Percentiles rank a stretch among this genome's conserved stretches.
phyloP scores from a whole-genome alignment of 2,888 invertebrate species.

The Apotomis capreana region DNA sequence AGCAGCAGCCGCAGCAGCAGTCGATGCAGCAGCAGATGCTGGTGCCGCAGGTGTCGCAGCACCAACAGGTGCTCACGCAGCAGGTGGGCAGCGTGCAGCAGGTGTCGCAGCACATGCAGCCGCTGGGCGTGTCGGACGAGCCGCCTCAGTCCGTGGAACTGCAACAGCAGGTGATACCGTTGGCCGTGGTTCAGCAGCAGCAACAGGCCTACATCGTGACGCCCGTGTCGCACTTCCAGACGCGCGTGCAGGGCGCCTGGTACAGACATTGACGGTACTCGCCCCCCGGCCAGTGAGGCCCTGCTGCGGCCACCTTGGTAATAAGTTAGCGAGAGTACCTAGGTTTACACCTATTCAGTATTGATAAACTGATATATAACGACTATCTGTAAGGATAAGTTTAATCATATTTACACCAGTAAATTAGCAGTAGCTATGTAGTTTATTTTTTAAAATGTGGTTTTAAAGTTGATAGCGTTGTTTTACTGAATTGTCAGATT shows the following conservation, averaged over 20 bases:
- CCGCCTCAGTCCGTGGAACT: conserved; percentile 83
- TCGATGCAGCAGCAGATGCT: conserved; percentile 78
- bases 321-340: conserved; percentile 73
- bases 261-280: conserved; percentile 75
- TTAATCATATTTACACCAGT: conserved; percentile 76
- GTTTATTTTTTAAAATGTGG: conserved; percentile 66
- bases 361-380: conserved; percentile 75
- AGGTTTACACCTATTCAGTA: conserved; percentile 77
- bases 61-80: conserved; percentile 77
- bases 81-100: conserved; percentile 73
- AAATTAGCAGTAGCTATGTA: conserved; percentile 75
- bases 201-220: conserved; percentile 86
- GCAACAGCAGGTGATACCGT: conserved; percentile 85
- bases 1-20: conserved; percentile 67
- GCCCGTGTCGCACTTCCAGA: conserved; percentile 86
- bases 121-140: conserved; percentile 78
- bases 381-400: conserved; percentile 70
- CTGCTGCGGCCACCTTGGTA: conserved; percentile 73
- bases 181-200: conserved; percentile 85
- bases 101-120: conserved; percentile 79
- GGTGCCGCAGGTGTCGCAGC: conserved; percentile 79
- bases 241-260: conserved; percentile 85
- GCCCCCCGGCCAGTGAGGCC: conserved; percentile 42
- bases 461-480: conserved; percentile 47
- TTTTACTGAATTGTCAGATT: conserved; percentile 39